phyloP scores from a whole-genome alignment of 1,140 invertebrate genomes.

The Belonocnema kinseyi region DNA sequence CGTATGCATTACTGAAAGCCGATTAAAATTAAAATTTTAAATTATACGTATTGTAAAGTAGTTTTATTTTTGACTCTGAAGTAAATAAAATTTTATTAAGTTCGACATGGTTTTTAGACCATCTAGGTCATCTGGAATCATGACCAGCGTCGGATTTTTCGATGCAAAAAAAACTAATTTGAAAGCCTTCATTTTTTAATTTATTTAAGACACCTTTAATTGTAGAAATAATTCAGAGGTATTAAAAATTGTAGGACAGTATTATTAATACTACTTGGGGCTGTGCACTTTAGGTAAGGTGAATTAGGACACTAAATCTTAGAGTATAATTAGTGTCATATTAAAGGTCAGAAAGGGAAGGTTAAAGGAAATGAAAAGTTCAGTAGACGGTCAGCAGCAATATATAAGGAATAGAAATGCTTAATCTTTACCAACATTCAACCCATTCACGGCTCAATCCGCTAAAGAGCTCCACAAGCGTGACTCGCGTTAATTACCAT shows the following conservation, averaged over 20 bases:
- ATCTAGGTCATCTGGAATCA: too few relatives aligned
- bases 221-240: not conserved
- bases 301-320: conserved; percentile 22
- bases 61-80: too few relatives aligned
- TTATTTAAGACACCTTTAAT: not conserved
- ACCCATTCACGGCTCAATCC: conserved; percentile 20
- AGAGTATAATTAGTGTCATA: conserved; percentile 26
- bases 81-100: too few relatives aligned
- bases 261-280: not conserved
- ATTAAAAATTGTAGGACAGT: conserved; percentile 6
- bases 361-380: conserved; percentile 27
- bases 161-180: too few relatives aligned
- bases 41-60: too few relatives aligned
- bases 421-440: conserved; percentile 12
- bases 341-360: conserved; percentile 15
- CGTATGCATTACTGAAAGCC: too few relatives aligned
- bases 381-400: conserved; percentile 16
- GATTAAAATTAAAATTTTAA: too few relatives aligned
- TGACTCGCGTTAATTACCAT: conserved; percentile 50
- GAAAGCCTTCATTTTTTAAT: not conserved
- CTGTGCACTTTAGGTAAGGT: conserved; percentile 18
- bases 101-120: too few relatives aligned
- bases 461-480: conserved; percentile 37
- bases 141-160: too few relatives aligned
- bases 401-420: conserved; percentile 1